Evolutionary conservation across 2,888 invertebrate genomes (phyloP).

Genomic region (Eupsilia transversa): DNA sequence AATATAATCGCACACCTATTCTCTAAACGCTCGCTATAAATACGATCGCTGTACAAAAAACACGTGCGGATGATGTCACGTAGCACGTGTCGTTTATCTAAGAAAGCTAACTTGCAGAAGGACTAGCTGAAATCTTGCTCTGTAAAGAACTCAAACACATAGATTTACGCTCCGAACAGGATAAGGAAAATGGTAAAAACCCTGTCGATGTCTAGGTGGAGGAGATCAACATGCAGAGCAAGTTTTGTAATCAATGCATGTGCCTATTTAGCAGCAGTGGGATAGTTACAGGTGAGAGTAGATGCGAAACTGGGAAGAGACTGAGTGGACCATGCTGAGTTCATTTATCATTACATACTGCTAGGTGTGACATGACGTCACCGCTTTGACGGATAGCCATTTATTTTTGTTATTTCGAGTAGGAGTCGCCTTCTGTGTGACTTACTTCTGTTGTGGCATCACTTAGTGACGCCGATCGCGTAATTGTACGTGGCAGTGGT

Average conservation of each 20-base stretch:
- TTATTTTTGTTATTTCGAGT: background rate
- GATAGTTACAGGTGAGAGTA: too few species aligned
- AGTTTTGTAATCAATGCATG: background rate
- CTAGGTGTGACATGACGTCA: background rate
- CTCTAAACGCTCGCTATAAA: conserved; percentile 32
- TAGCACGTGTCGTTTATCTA: background rate
- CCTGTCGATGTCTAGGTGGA: too few species aligned
- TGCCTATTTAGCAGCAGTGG: background rate
- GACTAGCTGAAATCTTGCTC: background rate
- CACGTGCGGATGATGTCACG: conserved; percentile 40
- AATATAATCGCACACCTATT: conserved; percentile 24
- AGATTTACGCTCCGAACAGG: background rate
- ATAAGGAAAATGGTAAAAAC: background rate
- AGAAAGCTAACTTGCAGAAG: conserved; percentile 20
- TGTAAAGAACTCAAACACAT: background rate
- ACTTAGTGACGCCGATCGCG: conserved; percentile 35
- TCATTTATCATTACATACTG: background rate
- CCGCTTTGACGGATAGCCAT: too few species aligned
- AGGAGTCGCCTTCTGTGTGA: background rate
- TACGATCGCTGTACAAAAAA: conserved; percentile 39
- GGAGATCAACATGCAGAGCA: background rate
- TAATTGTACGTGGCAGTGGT: conserved; percentile 52
- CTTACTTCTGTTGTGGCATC: background rate
- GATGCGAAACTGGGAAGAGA: background rate
- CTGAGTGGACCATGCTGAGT: background rate